These are phyloP conservation scores for Saxidomus purpurata DNA, from an alignment of 1,140 invertebrate species.

Conservation along the genomic window DNA sequence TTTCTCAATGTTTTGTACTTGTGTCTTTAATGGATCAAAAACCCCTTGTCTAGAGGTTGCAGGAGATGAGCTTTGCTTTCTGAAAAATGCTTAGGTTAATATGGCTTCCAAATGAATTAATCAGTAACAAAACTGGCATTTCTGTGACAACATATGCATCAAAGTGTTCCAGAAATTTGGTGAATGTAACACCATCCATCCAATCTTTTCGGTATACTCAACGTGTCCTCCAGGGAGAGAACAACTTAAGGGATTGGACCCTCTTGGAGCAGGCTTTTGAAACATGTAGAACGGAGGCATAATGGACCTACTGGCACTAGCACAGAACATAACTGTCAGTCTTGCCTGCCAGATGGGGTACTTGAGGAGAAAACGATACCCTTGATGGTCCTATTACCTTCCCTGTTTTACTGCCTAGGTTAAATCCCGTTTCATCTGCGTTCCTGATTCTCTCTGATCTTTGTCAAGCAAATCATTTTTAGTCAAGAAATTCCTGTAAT, in stretches of 20 bases:
- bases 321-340: slow-evolving; percentile 25
- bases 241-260: slow-evolving; percentile 30
- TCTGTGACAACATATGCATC: slow-evolving; percentile 58
- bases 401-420: slow-evolving; percentile 36
- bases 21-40: slow-evolving; percentile 62
- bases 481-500: too few species aligned
- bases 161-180: too few species aligned
- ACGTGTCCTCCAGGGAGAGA: not conserved
- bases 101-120: too few species aligned
- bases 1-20: slow-evolving; percentile 53
- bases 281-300: slow-evolving; percentile 57
- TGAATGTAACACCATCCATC: too few species aligned
- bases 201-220: slow-evolving; percentile 66
- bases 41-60: slow-evolving; percentile 68
- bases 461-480: slow-evolving; percentile 47
- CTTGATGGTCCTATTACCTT: too few species aligned
- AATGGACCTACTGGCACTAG: too few species aligned
- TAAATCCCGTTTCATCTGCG: slow-evolving; percentile 52
- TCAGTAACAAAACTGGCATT: slow-evolving; percentile 60
- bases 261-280: not conserved
- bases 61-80: slow-evolving; percentile 64
- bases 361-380: too few species aligned
- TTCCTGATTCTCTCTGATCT: slow-evolving; percentile 41
- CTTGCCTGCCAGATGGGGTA: slow-evolving; percentile 21
- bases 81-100: too few species aligned